A percentile compares a stretch with the other conserved stretches of the same genome.
phyloP scores from a whole-genome alignment of 2,888 invertebrate genomes.

The Cyrtodaria siliqua region DNA sequence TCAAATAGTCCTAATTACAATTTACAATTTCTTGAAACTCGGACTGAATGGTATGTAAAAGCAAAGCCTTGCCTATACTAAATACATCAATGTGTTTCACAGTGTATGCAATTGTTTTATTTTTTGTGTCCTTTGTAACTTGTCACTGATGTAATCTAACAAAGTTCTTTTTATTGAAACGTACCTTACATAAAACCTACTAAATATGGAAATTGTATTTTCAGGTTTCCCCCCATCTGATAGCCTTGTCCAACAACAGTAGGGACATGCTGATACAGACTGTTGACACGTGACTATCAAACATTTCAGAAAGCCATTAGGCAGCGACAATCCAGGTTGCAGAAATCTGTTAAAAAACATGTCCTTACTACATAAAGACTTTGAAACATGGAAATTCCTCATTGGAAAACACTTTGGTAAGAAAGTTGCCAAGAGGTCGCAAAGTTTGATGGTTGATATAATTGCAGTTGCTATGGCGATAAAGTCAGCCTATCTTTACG shows the following conservation, averaged over 20 bases:
- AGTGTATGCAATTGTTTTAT: too few relatives aligned
- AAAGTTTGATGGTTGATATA: constrained; percentile 51
- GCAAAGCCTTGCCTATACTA: too few relatives aligned
- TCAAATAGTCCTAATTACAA: too few relatives aligned
- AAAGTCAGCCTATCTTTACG: constrained; percentile 66
- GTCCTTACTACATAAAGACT: neutral
- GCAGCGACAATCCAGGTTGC: neutral
- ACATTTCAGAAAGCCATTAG: neutral
- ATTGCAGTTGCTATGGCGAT: constrained; percentile 61
- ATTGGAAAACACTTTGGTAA: constrained; percentile 32
- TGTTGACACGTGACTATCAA: constrained; percentile 9
- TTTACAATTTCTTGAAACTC: too few relatives aligned
- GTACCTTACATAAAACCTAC: too few relatives aligned
- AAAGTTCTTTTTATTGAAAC: too few relatives aligned
- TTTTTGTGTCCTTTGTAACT: too few relatives aligned
- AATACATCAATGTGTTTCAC: too few relatives aligned
- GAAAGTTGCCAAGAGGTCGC: constrained; percentile 18
- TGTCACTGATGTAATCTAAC: too few relatives aligned
- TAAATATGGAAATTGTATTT: too few relatives aligned
- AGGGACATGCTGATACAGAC: constrained; percentile 39
- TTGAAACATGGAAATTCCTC: constrained; percentile 22
- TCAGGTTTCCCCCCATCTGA: constrained; percentile 64
- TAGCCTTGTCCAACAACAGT: constrained; percentile 55
- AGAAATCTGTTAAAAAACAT: too few relatives aligned
- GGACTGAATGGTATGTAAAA: too few relatives aligned